phyloP scores from a whole-genome alignment of 2,888 invertebrate species.

The Caenorhabditis sp. region DNA sequence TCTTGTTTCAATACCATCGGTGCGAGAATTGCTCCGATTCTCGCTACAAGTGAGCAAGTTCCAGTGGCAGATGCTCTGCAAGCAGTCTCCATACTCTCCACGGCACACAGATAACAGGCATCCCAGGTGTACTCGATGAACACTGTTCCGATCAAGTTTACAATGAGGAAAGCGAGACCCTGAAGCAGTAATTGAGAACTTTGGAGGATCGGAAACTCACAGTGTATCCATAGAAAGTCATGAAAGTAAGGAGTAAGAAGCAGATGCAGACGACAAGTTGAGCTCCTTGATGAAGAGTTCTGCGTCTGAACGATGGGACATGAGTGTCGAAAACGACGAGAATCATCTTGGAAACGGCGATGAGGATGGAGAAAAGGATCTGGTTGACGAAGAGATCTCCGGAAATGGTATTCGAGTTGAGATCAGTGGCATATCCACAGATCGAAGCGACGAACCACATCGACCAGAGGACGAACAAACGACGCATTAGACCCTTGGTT shows the following conservation, averaged over 20 bases:
- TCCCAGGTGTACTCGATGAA: constrained; percentile 83
- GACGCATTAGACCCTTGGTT: constrained; percentile 71
- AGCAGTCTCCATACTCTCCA: constrained; percentile 80
- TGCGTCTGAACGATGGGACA: constrained; percentile 76
- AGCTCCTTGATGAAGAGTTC: constrained; percentile 80
- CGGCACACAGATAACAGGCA: constrained; percentile 81
- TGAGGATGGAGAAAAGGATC: constrained; percentile 80
- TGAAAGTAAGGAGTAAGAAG: constrained; percentile 76
- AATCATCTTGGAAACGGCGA: constrained; percentile 80
- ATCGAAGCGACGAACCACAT: constrained; percentile 81
- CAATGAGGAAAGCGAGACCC: constrained; percentile 78
- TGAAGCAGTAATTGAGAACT: too few species aligned
- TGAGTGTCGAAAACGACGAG: constrained; percentile 78
- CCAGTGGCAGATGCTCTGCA: constrained; percentile 78
- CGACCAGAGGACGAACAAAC: constrained; percentile 79
- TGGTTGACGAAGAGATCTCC: constrained; percentile 81
- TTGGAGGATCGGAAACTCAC: constrained; percentile 66
- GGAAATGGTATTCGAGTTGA: constrained; percentile 79
- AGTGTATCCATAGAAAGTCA: constrained; percentile 73
- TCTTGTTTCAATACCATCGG: constrained; percentile 77
- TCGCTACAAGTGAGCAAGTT: constrained; percentile 78
- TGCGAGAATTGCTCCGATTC: constrained; percentile 80
- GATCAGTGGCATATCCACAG: constrained; percentile 81
- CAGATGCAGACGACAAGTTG: constrained; percentile 79
- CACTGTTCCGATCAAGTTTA: constrained; percentile 80